Evolutionary conservation across 2,888 invertebrate genomes (phyloP).

Genomic region (Glyphotaelius pellucidus): DNA sequence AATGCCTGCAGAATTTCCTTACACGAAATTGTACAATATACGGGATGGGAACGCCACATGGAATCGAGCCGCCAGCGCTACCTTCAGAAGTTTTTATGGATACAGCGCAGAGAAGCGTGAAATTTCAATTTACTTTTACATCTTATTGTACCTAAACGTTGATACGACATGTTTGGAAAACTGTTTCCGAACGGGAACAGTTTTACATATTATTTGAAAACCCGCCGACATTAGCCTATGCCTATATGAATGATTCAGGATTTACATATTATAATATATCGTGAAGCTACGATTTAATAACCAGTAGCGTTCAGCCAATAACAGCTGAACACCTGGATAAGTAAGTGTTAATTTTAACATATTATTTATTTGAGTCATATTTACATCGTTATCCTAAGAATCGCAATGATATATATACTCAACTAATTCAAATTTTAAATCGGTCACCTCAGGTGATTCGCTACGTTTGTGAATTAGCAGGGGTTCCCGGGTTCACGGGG

Average conservation of each 20-base stretch:
- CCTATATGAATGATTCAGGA: not conserved
- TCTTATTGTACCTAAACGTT: slow-evolving; percentile 16
- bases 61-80: not conserved
- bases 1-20: not conserved
- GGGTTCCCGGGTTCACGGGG: too few relatives aligned
- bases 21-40: not conserved
- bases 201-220: slow-evolving; percentile 2
- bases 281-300: not conserved
- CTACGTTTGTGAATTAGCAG: too few relatives aligned
- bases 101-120: slow-evolving; percentile 23
- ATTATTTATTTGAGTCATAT: too few relatives aligned
- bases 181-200: not conserved
- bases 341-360: too few relatives aligned
- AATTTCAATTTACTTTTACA: slow-evolving; percentile 41
- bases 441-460: too few relatives aligned
- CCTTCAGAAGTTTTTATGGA: slow-evolving; percentile 28
- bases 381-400: not conserved
- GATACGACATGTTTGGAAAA: not conserved
- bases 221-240: not conserved
- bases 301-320: not conserved
- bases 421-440: not conserved
- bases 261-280: not conserved
- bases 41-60: not conserved
- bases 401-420: too few relatives aligned
- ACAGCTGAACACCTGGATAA: too few relatives aligned